Percentiles rank a stretch among this genome's conserved stretches.
phyloP scores from a whole-genome alignment of 2,797 vertebrate genomes.

The Huso huso region DNA sequence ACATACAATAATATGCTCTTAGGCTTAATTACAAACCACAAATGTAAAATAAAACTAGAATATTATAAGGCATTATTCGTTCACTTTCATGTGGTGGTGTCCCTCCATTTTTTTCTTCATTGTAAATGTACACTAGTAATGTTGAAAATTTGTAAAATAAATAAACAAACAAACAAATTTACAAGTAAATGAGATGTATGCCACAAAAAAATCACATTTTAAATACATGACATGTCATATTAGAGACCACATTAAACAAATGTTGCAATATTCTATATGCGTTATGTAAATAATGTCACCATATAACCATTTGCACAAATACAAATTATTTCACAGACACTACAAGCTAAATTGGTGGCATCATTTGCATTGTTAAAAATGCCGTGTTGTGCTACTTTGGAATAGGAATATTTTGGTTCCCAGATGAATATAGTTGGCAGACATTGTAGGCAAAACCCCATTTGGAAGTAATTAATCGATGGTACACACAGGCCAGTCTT shows the following conservation, averaged over 20 bases:
- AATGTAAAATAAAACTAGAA: no score
- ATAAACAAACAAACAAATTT: no score
- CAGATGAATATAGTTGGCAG: slow-evolving; percentile 36
- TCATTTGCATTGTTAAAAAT: slow-evolving; percentile 58
- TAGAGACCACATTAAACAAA: slow-evolving; percentile 25
- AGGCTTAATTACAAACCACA: no score
- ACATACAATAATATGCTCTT: no score
- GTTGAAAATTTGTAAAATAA: no score
- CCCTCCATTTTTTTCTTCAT: no score
- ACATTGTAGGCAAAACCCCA: slow-evolving; percentile 45
- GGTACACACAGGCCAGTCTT: slow-evolving; percentile 57
- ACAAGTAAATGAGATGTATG: no score
- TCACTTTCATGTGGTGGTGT: no score
- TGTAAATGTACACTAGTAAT: no score
- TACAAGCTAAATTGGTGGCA: slow-evolving; percentile 38
- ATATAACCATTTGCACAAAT: slow-evolving; percentile 27
- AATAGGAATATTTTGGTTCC: slow-evolving; percentile 11
- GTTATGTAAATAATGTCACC: slow-evolving; percentile 32
- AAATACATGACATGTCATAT: background rate
- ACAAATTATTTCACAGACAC: slow-evolving; percentile 34
- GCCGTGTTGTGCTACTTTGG: background rate
- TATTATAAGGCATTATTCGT: no score
- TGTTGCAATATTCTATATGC: slow-evolving; percentile 35
- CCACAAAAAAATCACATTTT: no score
- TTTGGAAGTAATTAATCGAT: slow-evolving; percentile 93